phyloP scores from a whole-genome alignment of 2,113 vertebrate species.

The Numida meleagris region DNA sequence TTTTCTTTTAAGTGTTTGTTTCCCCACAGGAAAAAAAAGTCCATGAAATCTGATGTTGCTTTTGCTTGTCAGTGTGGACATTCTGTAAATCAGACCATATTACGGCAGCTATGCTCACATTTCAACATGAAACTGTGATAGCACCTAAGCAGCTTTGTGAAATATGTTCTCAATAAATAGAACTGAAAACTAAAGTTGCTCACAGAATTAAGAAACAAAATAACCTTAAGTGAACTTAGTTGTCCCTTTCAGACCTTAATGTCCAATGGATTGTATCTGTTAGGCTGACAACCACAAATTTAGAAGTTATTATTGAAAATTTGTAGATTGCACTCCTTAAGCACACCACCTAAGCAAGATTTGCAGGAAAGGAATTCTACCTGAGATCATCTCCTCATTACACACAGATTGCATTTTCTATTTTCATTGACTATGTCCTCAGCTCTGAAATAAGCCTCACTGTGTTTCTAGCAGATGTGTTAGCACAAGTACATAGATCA shows the following conservation, averaged over 20 bases:
- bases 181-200: neutral
- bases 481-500: neutral
- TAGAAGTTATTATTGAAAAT: neutral
- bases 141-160: conserved; percentile 32
- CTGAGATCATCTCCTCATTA: neutral
- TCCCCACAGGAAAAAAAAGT: neutral
- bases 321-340: neutral
- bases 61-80: conserved; percentile 5
- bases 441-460: neutral
- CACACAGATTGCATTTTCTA: neutral
- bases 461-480: neutral
- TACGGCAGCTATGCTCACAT: neutral
- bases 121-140: conserved; percentile 40
- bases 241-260: neutral
- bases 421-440: neutral
- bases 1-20: conserved; percentile 20
- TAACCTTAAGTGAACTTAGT: neutral
- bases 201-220: conserved; percentile 8
- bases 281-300: neutral
- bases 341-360: neutral
- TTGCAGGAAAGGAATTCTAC: neutral
- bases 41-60: conserved; percentile 50
- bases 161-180: conserved; percentile 36
- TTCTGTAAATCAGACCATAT: conserved; percentile 54
- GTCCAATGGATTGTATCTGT: neutral